Base-by-base conservation (phyloP, 92 coral and sea anemone genomes). In the Anthopleura xanthogrammica region DNA sequence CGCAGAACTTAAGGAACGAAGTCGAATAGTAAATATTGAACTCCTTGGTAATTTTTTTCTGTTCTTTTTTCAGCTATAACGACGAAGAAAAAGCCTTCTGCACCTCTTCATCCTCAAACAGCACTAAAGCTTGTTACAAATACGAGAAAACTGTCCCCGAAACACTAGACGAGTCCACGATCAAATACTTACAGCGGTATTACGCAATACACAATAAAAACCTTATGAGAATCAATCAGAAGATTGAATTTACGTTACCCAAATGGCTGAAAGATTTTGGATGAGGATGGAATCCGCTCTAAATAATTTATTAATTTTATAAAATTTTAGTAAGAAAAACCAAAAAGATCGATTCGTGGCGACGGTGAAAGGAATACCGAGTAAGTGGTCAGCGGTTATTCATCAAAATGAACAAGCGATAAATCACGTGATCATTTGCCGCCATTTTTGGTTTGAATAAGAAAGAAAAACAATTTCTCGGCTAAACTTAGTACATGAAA, bases 131-230 rank as follows among this genome's bases (percentile, higher is more conserved):
- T 60, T 96, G 99, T 78, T 93, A 90, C 81, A 93, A 91, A 14
- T 92, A 91, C 81, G 85, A 86, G 72, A 90, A 87, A 52, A 60
- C 89, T 16, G 88, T 85, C 70, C 78, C 88, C 41, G 89, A 72
- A 19, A 78, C 84, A 50, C 79, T 96, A 87, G 90, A 88, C 68
- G 95, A 86, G 82, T 76, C 89, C 52, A 93, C 95, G 55, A 93
- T 90, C 78, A 86, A 85, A 79, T 92, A 90, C 75, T 85, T 96
- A 55, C 94, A 92, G 91, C 92, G 94, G 83, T 96, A 96, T 90
- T 96, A 96, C 93, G 92, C 97, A 54, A 94, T 84, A 64, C 98
- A 96, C 86, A 96, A 94, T 86, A 92, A 93, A 82, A 92, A 96
- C 83, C 87, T 96, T 29, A 91, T 96, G 79, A 88, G 99, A 52